Percentiles rank a stretch among this genome's conserved stretches.
Conservation (phyloP, 2,113 vertebrate genomes). For the Vimba vimba region DNA sequence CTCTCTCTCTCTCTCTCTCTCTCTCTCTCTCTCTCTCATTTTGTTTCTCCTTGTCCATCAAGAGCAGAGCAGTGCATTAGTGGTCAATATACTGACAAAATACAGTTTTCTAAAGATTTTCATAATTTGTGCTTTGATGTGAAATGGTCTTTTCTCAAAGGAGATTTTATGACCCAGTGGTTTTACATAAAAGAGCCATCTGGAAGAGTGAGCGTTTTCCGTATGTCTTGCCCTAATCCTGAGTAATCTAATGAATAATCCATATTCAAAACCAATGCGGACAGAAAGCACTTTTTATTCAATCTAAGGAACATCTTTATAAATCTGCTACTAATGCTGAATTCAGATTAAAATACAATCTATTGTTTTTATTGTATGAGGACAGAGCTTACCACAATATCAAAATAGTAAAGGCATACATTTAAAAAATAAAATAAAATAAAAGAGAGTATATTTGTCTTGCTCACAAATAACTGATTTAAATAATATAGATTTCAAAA, state of each 20-base stretch:
- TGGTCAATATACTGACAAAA: neutral
- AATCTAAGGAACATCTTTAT: constrained; percentile 8
- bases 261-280: constrained; percentile 28
- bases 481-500: neutral
- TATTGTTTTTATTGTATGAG: constrained; percentile 9
- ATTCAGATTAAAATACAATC: constrained; percentile 29
- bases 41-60: neutral
- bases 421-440: too few species aligned
- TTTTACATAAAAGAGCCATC: constrained; percentile 49
- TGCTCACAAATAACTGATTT: neutral
- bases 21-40: neutral
- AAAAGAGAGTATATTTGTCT: neutral
- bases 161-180: constrained; percentile 23
- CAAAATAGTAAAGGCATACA: neutral
- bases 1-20: neutral
- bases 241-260: constrained; percentile 45
- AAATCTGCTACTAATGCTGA: constrained; percentile 11
- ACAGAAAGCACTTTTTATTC: constrained; percentile 11
- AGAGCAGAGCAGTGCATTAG: neutral
- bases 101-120: constrained; percentile 29
- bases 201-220: constrained; percentile 42
- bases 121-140: neutral
- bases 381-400: neutral
- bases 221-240: constrained; percentile 43
- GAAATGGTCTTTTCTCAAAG: neutral